Base-by-base conservation (phyloP, 2,797 vertebrate genomes). In the Periparus ater region DNA sequence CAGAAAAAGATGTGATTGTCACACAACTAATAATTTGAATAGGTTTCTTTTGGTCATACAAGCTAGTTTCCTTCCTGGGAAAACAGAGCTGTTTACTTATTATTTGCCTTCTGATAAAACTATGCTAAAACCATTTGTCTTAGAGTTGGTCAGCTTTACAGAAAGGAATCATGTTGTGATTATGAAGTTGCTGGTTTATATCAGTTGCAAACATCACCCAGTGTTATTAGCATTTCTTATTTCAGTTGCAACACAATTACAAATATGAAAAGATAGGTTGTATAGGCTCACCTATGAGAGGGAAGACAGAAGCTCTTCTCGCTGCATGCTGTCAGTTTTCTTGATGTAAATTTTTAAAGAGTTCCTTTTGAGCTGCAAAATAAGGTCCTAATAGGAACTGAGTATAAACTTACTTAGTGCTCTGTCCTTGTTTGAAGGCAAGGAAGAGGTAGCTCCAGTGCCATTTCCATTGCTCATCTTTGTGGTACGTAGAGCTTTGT, bases 1-100 rank as follows among this genome's bases (percentile, higher is more conserved):
- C 76, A 90, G 93, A 73, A 94, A 97, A 96, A 93, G 88, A 84
- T 40, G 70, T 51, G 54, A 70, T 92, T 96, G 89, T 95, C 80
- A 58, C 78, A 71, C 63, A 94, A 60, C 68, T 89, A 42, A 40
- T 62, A 70, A 67, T 76, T 86, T 79, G 50, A 72, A 87, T 74
- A 67, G 58, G 34, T 88, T 96, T 89, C 40, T 88, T 73, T 54
- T 89, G 71, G 36, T 45, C 60, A 29, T 51, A 20, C 25, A 40
- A 25, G 27, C 67, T 85, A 36, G 53, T 91, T 94, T 96, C 48
- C 70, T 77, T 95, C 85, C 71, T 81, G 78, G 34, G 55, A 92
- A 84, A 87, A 62, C 6, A 20, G 50, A 65, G 17, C 29, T 61
- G 9, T 89, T 81, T 63, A 55, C 34, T 62, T 78, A 30, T 63